Evolutionary conservation across 1,140 invertebrate genomes (phyloP).

Genomic region (Cotesia chilonis): DNA sequence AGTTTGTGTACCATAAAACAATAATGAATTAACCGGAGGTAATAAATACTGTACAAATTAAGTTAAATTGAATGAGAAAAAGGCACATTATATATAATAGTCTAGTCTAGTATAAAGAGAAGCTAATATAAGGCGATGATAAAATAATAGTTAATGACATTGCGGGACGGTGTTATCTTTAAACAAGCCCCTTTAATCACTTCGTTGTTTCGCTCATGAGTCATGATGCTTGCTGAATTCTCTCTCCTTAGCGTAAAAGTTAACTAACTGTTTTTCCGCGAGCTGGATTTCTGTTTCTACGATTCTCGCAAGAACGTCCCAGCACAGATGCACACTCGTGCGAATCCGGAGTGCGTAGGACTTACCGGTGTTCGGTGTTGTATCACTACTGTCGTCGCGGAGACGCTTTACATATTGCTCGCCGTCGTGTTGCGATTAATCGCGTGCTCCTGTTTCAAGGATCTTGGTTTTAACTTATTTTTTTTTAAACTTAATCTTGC

Average conservation of each 20-base stretch:
- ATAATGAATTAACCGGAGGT: neutral
- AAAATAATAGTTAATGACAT: constrained; percentile 14
- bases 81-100: neutral
- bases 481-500: neutral
- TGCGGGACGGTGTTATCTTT: constrained; percentile 4
- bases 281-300: constrained; percentile 15
- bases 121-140: neutral
- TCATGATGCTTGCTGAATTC: too few relatives aligned
- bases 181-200: constrained; percentile 30
- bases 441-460: constrained; percentile 41
- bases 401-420: constrained; percentile 36
- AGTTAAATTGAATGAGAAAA: constrained; percentile 2
- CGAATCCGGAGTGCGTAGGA: constrained; percentile 28
- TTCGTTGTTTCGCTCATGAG: constrained; percentile 11
- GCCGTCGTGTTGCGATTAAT: constrained; percentile 35
- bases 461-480: neutral
- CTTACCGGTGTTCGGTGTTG: neutral
- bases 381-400: constrained; percentile 2
- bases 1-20: neutral
- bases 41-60: constrained; percentile 6
- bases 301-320: constrained; percentile 4
- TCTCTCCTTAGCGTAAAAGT: too few relatives aligned
- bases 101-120: too few relatives aligned
- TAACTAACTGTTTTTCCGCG: constrained; percentile 32
- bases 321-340: constrained; percentile 19